Percentiles rank a stretch among this genome's conserved stretches.
phyloP scores from a whole-genome alignment of 2,797 vertebrate species.

The Triplophysa yarkandensis region DNA sequence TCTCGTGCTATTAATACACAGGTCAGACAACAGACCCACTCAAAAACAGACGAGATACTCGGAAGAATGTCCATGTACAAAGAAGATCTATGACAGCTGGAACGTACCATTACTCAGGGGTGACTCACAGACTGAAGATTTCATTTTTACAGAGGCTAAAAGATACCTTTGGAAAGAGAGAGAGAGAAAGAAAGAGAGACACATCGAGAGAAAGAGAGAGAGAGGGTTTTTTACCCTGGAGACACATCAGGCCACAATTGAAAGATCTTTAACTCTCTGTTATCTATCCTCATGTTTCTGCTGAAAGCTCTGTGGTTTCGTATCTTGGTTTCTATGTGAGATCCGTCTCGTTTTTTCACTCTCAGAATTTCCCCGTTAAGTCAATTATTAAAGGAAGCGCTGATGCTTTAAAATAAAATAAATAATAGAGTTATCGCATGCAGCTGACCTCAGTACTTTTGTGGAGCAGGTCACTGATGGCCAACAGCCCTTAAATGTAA shows the following conservation, averaged over 20 bases:
- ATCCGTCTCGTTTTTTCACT: neutral
- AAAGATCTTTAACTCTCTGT: constrained; percentile 7
- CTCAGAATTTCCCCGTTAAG: neutral
- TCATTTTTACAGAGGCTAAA: no score
- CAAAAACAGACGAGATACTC: neutral
- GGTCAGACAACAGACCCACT: constrained; percentile 64
- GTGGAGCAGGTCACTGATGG: no score
- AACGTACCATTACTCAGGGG: neutral
- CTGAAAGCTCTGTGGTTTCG: neutral
- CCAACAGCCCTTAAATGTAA: no score
- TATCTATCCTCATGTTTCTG: neutral
- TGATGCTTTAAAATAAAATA: no score
- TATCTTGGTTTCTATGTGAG: neutral
- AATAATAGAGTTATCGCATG: no score
- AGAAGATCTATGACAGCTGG: neutral
- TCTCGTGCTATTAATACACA: constrained; percentile 68
- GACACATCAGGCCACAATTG: constrained; percentile 49
- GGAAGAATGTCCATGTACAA: neutral
- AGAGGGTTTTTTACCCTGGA: constrained; percentile 56
- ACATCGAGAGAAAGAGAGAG: neutral
- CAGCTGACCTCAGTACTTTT: no score
- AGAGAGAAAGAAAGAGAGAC: constrained; percentile 32
- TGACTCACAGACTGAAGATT: neutral
- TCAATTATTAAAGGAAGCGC: no score
- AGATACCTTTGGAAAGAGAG: constrained; percentile 4